Evolutionary conservation across 2,797 vertebrate genomes (phyloP), one percentile per base, ranked within the genome.

Genomic region (Phrynocephalus guinanensis): DNA sequence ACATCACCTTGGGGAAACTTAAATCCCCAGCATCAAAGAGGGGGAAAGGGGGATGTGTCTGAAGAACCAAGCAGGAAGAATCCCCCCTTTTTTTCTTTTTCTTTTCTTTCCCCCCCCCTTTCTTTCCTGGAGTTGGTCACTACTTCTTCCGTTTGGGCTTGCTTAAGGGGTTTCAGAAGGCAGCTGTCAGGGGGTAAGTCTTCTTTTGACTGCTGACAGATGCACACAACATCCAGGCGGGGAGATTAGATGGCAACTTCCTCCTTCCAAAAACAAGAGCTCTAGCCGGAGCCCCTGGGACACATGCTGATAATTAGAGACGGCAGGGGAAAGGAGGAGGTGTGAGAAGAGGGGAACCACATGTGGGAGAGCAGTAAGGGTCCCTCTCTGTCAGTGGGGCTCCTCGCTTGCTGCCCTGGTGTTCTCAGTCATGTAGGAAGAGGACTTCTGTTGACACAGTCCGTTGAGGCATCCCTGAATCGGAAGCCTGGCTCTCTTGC

Each of bases 121-220:
- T 63, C 13, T 63, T 44, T 80, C 15, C 85, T 77, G 89, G 89
- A 85, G 85, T 20, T 28, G 92, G 91, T 92, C 91, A 91, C 92
- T 85, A 63, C 84, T 88, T 94, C 87, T 90, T 94, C 75, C 90
- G 88, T 91, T 30, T 93, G 86, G 92, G 90, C 87, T 95, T 90
- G 52, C 24, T 73, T 91, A 92, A 91, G 93, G 90, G 87, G 83
- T 94, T 92, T 91, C 91, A 92, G 93, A 95, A 90, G 66, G 83
- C 94, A 75, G 93, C 93, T 94, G 93, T 95, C 93, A 90, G 87
- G 91, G n/a, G 93, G 52, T 2, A 78, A 92, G 92, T 80, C 90
- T 91, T 82, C 95, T 90, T 94, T 87, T 91, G 86, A 60, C 79
- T 93, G 95, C 93, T 96, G 96, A 97, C 95, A 97, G 95, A 96